phyloP scores from a whole-genome alignment of 2,888 invertebrate species.

The Hylaea fasciaria region DNA sequence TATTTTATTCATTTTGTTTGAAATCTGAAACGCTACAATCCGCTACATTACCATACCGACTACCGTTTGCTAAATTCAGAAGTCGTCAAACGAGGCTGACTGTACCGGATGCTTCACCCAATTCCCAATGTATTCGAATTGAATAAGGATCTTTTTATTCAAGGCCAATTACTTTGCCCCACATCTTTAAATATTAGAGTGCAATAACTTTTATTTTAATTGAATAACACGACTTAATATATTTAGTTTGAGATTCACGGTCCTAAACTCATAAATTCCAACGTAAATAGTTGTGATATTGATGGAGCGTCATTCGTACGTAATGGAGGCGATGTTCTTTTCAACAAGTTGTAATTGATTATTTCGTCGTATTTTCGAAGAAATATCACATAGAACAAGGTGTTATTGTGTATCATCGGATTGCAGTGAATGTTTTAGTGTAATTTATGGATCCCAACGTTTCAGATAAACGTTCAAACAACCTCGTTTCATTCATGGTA shows the following conservation, averaged over 20 bases:
- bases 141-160: constrained; percentile 1
- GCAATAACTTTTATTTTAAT: not conserved
- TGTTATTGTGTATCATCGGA: constrained; percentile 63
- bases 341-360: constrained; percentile 64
- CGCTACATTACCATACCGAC: too few relatives aligned
- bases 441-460: constrained; percentile 69
- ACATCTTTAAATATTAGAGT: not conserved
- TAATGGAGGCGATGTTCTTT: constrained; percentile 86
- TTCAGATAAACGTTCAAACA: constrained; percentile 64
- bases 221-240: not conserved
- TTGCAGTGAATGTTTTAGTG: constrained; percentile 66
- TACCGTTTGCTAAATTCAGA: constrained; percentile 78
- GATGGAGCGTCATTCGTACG: constrained; percentile 87
- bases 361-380: constrained; percentile 59
- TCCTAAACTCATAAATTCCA: constrained; percentile 62
- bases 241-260: not conserved
- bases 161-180: not conserved
- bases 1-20: too few relatives aligned
- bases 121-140: not conserved
- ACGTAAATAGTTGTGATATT: constrained; percentile 62
- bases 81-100: constrained; percentile 80
- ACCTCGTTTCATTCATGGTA: constrained; percentile 78
- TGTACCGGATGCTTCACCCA: constrained; percentile 57
- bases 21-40: constrained; percentile 44
- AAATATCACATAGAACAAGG: constrained; percentile 70